Base-by-base conservation (phyloP, 2,888 invertebrate species). In the Acronicta psi region DNA sequence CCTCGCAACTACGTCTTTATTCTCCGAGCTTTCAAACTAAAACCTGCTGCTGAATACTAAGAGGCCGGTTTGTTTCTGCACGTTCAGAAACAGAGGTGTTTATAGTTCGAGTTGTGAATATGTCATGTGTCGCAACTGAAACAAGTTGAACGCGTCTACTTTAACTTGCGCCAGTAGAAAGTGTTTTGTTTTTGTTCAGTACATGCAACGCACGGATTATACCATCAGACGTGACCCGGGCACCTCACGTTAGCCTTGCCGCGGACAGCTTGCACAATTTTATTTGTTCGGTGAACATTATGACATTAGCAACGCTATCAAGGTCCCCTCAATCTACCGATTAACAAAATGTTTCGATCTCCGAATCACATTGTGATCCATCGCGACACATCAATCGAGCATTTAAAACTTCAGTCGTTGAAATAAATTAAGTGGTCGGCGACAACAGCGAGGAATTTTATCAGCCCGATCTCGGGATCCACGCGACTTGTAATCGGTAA, bases 121-220 rank as follows among this genome's bases (percentile, higher is more conserved):
- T 77, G 72, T 76, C 73, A 77, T 77, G 42, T 47, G 69, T 79
- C 71, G 80, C 75, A 82, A 82, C 75, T 62, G 54, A 66, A 69
- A 67, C 65, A 55, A 73, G 66, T 74, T 65, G 63, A 75, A 77
- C 77, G 68, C 77, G 74, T 68, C 67, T 61, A 65, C 60, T 64
- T 11, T 29, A 10, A 66, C 64, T 70, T 69, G 59, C 61, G 69
- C 56, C 65, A 55, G 67, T 87, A 82, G 86, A 87, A 86, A 86
- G 87, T 85, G 82, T 79, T 82, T 74, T 73, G 23, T 8, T 79
- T 82, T 74, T 72, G 59, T 59, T 57, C 59, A 60, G 55, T 65
- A 69, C 76, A 76, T 79, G 75, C 77, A 69, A 67, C 65, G 73
- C 76, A 81, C 76, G 82, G 84, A 84, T 86, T 84, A 84, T 77